A percentile compares a stretch with the other conserved stretches of the same genome.
Conservation (phyloP, 2,113 vertebrate species). For the Sebastes fasciatus region DNA sequence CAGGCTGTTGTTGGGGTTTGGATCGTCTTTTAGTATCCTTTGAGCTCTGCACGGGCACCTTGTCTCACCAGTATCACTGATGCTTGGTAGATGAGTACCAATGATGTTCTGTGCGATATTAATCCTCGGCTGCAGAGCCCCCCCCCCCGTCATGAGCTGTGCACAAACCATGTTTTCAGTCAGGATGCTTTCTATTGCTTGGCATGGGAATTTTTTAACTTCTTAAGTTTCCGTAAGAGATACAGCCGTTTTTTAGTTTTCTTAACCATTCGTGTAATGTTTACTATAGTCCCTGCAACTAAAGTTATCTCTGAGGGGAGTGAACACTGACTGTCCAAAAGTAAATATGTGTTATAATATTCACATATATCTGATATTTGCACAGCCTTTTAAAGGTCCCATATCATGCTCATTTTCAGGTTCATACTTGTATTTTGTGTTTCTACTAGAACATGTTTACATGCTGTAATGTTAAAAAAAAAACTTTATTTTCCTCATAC, state of each 20-base stretch:
- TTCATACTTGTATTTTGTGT: too few relatives aligned
- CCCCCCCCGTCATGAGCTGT: background rate
- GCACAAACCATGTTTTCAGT: background rate
- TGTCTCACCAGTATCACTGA: background rate
- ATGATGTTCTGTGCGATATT: background rate
- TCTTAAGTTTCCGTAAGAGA: background rate
- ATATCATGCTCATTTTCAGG: too few relatives aligned
- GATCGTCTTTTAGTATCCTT: too few relatives aligned
- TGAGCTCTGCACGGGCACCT: background rate
- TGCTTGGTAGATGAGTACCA: background rate
- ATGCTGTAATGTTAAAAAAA: too few relatives aligned
- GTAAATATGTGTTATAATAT: conserved; percentile 8
- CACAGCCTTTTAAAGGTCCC: background rate
- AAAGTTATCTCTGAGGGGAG: background rate
- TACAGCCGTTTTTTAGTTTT: background rate
- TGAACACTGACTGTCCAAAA: background rate
- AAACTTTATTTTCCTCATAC: too few relatives aligned
- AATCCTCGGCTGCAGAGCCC: background rate
- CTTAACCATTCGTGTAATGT: background rate
- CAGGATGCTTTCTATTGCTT: background rate
- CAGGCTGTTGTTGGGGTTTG: background rate
- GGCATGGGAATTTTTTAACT: background rate
- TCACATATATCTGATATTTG: conserved; percentile 3
- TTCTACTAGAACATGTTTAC: too few relatives aligned
- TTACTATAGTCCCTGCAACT: background rate